Conservation (phyloP, 2,797 vertebrate species). For the Psittacula derbiana region DNA sequence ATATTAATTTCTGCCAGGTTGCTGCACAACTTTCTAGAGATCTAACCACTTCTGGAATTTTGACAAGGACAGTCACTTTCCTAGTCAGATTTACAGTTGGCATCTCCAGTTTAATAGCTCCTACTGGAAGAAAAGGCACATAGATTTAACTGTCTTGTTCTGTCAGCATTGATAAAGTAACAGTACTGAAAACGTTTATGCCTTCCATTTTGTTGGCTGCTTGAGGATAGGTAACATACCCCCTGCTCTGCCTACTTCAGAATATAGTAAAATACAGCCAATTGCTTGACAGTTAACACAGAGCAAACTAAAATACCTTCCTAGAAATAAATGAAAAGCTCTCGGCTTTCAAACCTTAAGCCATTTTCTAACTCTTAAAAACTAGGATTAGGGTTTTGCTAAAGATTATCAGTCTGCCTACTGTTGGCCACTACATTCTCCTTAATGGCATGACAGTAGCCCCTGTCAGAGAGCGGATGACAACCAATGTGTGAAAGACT, state of each 20-base stretch:
- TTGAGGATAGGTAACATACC: background rate
- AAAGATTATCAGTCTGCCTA: background rate
- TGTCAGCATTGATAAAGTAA: accelerated
- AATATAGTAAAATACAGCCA: background rate
- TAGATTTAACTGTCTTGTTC: background rate
- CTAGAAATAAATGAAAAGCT: background rate
- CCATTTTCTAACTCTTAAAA: background rate
- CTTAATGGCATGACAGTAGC: background rate
- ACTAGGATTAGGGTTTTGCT: background rate
- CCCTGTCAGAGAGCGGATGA: background rate
- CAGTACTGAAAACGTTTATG: background rate
- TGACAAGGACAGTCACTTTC: conserved; percentile 72
- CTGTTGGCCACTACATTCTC: accelerated
- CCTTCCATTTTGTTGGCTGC: background rate
- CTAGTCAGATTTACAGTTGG: conserved; percentile 81
- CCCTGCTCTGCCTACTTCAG: background rate
- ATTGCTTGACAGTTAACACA: background rate
- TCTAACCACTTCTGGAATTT: conserved; percentile 73
- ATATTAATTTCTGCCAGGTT: conserved; percentile 88
- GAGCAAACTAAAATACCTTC: background rate
- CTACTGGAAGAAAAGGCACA: conserved; percentile 46
- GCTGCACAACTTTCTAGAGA: conserved; percentile 83
- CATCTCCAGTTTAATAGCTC: conserved; percentile 82
- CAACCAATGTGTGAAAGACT: background rate
- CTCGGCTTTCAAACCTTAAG: background rate